Evolutionary conservation across 1,140 invertebrate species (phyloP).

Genomic region (Atta texana): DNA sequence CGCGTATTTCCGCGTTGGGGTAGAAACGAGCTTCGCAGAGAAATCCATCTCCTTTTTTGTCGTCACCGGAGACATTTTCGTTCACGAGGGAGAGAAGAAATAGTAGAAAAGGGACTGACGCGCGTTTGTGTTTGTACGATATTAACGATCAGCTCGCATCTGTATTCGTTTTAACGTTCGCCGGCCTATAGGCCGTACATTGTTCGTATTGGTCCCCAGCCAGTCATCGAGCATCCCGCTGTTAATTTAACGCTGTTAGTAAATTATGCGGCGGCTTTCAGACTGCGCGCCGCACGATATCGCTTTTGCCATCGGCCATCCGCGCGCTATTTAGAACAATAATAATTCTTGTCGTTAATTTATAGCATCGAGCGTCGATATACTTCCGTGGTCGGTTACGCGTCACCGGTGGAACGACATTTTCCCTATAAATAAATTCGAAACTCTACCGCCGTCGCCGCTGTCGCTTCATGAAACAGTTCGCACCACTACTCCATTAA

Average conservation of each 20-base stretch:
- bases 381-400: constrained; percentile 50
- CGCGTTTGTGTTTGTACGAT: neutral
- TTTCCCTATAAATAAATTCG: constrained; percentile 50
- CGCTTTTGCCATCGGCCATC: constrained; percentile 45
- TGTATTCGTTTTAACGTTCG: constrained; percentile 38
- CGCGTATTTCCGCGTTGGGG: neutral
- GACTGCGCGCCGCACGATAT: constrained; percentile 62
- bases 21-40: constrained; percentile 33
- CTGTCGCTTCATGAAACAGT: constrained; percentile 13
- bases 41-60: constrained; percentile 55
- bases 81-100: constrained; percentile 21
- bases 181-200: constrained; percentile 15
- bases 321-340: constrained; percentile 62
- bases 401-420: constrained; percentile 47
- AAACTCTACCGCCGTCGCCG: neutral
- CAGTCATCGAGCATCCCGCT: constrained; percentile 67
- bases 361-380: constrained; percentile 61
- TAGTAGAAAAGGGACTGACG: neutral
- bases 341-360: constrained; percentile 74
- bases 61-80: constrained; percentile 1
- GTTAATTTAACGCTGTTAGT: constrained; percentile 73
- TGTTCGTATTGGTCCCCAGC: constrained; percentile 73
- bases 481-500: constrained; percentile 32
- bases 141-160: constrained; percentile 29
- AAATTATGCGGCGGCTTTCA: constrained; percentile 71